Conservation (phyloP, 2,888 invertebrate genomes). For the Sceliomorpha sp. region DNA sequence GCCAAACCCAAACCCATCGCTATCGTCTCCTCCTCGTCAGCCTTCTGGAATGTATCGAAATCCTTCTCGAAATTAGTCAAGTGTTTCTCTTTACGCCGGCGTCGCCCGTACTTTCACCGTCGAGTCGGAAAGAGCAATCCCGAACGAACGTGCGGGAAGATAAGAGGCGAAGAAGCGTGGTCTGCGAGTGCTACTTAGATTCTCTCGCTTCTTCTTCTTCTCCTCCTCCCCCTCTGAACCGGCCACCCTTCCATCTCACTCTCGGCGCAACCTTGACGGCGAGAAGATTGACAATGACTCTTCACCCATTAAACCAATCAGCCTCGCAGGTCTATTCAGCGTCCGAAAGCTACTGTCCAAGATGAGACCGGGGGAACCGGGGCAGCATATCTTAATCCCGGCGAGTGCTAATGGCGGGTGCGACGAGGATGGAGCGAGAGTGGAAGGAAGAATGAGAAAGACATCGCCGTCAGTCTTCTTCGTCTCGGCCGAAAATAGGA, state of each 20-base stretch:
- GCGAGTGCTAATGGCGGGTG: constrained; percentile 27
- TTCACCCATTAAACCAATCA: constrained; percentile 44
- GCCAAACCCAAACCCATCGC: no score
- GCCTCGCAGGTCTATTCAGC: constrained; percentile 24
- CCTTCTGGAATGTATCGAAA: no score
- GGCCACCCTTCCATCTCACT: constrained; percentile 11
- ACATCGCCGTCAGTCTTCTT: constrained; percentile 41
- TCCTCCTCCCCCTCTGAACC: no score
- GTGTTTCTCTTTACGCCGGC: no score
- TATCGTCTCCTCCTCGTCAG: no score
- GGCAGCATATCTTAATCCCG: constrained; percentile 52
- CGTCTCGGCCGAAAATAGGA: constrained; percentile 50
- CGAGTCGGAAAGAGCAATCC: no score
- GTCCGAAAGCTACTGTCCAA: constrained; percentile 9
- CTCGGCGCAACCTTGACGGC: constrained; percentile 15
- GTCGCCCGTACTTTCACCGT: no score
- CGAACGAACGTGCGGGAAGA: no score
- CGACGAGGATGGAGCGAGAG: constrained; percentile 5
- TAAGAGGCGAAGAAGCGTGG: no score
- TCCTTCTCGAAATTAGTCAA: no score
- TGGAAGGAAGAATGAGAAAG: constrained; percentile 17
- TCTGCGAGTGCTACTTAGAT: no score
- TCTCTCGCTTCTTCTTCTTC: no score
- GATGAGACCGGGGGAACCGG: constrained; percentile 1
- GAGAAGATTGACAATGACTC: constrained; percentile 45